A percentile compares a stretch with the other conserved stretches of the same genome.
Evolutionary conservation across 1,140 invertebrate species (phyloP).

Genomic region (Andricus grossulariae): DNA sequence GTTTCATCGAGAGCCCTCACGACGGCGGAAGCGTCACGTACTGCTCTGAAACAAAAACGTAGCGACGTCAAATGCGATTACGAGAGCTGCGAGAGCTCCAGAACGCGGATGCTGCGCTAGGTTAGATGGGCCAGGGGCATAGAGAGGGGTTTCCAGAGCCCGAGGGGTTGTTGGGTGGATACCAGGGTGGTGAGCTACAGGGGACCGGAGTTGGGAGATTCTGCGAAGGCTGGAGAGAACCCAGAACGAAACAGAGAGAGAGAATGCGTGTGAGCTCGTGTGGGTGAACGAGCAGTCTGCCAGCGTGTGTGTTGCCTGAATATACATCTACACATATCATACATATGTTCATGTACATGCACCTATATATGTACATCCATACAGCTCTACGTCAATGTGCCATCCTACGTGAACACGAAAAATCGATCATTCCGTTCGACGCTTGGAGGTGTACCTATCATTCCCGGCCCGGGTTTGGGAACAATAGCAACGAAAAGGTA

Average conservation of each 20-base stretch:
- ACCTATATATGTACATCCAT: not conserved
- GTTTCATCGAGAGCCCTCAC: constrained; percentile 68
- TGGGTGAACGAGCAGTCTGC: constrained; percentile 41
- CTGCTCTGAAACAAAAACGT: constrained; percentile 76
- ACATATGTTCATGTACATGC: constrained; percentile 10
- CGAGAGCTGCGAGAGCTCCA: constrained; percentile 74
- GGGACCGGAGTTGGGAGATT: constrained; percentile 51
- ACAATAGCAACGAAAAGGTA: constrained; percentile 47
- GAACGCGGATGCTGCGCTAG: constrained; percentile 74
- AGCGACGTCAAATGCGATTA: constrained; percentile 76
- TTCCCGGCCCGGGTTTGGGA: constrained; percentile 57
- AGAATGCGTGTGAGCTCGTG: constrained; percentile 36
- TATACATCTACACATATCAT: not conserved
- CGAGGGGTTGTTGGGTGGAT: constrained; percentile 56
- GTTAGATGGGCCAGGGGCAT: constrained; percentile 64
- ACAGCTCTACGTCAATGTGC: constrained; percentile 27
- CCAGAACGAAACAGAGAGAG: constrained; percentile 39
- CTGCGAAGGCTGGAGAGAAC: constrained; percentile 48
- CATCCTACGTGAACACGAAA: constrained; percentile 57
- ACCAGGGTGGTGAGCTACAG: constrained; percentile 50
- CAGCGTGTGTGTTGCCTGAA: constrained; percentile 40
- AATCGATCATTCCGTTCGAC: constrained; percentile 67
- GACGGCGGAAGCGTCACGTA: constrained; percentile 73
- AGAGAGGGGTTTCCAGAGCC: constrained; percentile 46
- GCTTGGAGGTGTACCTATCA: constrained; percentile 51